Evolutionary conservation across 2,113 vertebrate genomes (phyloP), one percentile per base, ranked within the genome.

Genomic region (Apistogramma diplotaenia): DNA sequence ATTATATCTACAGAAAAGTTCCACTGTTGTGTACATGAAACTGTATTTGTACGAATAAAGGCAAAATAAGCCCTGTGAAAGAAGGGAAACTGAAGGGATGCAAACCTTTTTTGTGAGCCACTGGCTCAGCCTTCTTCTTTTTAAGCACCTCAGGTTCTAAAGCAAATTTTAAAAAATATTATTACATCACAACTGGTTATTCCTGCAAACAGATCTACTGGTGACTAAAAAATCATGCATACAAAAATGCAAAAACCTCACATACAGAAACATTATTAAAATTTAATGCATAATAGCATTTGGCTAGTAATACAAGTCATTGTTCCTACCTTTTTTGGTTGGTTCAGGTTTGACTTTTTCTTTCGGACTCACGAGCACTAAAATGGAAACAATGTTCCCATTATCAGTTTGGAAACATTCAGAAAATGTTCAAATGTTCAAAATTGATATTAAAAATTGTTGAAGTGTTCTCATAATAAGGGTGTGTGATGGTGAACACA

Each of bases 281-380:
- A 33, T 8, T 53, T 12, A n/a, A n/a, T n/a, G n/a, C n/a, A 43
- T 19, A 29, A 33, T 27, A 43, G 31, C 33, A 33, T 12, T 8
- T 43, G 10, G 75, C 12, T 21, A 43, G 5, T 33, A 11, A n/a
- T n/a, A n/a, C n/a, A n/a, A n/a, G n/a, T n/a, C n/a, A n/a, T n/a
- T n/a, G n/a, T n/a, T n/a, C n/a, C 6, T 77, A 93, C 90, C 85
- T 88, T 92, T 90, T 82, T 81, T 87, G 9, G 56, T 57, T 79
- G 57, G 60, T 43, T 79, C 55, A 82, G 78, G 75, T 85, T 91
- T 87, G 21, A 82, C 72, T 74, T 80, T 89, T n/a, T 85, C 87
- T 84, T 92, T 90, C 21, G 46, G 82, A 83, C 76, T 77, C 46
- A 80, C 65, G 79, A 81, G 56, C 37, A 81, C 89, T 92, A 37